Base-by-base conservation (phyloP, 1,140 invertebrate genomes). In the Dufourea novaeangliae region DNA sequence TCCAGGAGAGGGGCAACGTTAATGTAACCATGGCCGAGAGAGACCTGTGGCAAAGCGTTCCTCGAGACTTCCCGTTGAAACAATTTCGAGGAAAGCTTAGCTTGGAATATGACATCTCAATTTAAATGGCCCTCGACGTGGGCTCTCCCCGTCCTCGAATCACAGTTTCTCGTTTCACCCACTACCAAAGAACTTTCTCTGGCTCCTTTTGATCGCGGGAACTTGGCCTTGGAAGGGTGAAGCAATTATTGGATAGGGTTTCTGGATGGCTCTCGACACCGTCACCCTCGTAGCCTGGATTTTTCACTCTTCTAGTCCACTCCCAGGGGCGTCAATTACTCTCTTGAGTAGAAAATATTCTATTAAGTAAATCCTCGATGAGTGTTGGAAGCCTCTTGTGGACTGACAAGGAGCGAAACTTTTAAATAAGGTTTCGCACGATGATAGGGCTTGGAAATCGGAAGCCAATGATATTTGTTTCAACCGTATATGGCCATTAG, bases 251-350 rank as follows among this genome's bases (percentile, higher is more conserved):
- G 39, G 27, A n/a, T 14, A 22, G 29, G 29, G n/a, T 4, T 67
- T 4, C 32, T 20, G 44, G 46, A 54, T 68, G 12, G 22, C 12
- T 2, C 17, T 27, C 1, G 22, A 37, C 44, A 4, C 1, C 22
- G 17, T 27, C 27, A 12, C 4, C 22, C 17, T 17, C 5, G 8
- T 71, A 73, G 41, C 46, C 32, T 29, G 25, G 11, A 50, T 29
- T 54, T 63, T 46, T 25, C 32, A 71, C 37, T 22, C 11, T 2
- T 27, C 39, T 12, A 22, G 29, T 20, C 32, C 37, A 44, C 57
- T 46, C 41, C 57, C n/a, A n/a, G n/a, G 12, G 59, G 70, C 61
- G 70, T 73, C 64, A 73, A 73, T 73, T 73, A 63, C 59, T 41
- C 59, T 44, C 54, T 54, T 63, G 22, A n/a, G 25, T 39, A 20